These are phyloP conservation scores for Acholoe squamosa DNA, from an alignment of 2,888 invertebrate genomes.

Conservation along the genomic window DNA sequence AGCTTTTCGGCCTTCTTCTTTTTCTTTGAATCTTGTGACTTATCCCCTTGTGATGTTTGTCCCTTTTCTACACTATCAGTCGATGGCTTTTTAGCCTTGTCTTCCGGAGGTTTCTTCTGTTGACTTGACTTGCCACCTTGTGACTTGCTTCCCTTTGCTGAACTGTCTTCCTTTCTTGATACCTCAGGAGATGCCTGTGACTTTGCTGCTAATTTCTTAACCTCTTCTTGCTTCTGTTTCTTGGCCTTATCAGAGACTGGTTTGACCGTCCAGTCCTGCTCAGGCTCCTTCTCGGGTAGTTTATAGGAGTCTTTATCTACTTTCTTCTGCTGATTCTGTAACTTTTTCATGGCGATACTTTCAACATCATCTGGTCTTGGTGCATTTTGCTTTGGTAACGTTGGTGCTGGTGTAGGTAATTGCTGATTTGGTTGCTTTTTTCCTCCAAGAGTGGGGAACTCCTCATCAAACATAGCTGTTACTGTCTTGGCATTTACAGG, in stretches of 20 bases:
- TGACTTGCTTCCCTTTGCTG: neutral
- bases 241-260: neutral
- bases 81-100: constrained; percentile 73
- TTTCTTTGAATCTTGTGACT: neutral
- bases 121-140: constrained; percentile 66
- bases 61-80: neutral
- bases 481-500: neutral
- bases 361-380: constrained; percentile 66
- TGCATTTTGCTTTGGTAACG: neutral
- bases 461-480: constrained; percentile 35
- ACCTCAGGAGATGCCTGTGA: neutral
- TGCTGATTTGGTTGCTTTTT: neutral
- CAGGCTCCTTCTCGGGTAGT: neutral
- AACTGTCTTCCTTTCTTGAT: neutral
- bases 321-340: constrained; percentile 69
- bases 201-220: neutral
- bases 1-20: constrained; percentile 31
- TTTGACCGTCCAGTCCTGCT: neutral
- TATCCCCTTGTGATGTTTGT: constrained; percentile 22
- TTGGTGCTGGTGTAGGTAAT: neutral
- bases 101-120: constrained; percentile 79
- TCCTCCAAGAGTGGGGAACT: constrained; percentile 57
- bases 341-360: constrained; percentile 70
- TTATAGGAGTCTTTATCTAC: neutral
- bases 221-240: constrained; percentile 58